Percentiles rank a stretch among this genome's conserved stretches.
Evolutionary conservation across 2,888 invertebrate genomes (phyloP).

Genomic region (Diloba caeruleocephala): DNA sequence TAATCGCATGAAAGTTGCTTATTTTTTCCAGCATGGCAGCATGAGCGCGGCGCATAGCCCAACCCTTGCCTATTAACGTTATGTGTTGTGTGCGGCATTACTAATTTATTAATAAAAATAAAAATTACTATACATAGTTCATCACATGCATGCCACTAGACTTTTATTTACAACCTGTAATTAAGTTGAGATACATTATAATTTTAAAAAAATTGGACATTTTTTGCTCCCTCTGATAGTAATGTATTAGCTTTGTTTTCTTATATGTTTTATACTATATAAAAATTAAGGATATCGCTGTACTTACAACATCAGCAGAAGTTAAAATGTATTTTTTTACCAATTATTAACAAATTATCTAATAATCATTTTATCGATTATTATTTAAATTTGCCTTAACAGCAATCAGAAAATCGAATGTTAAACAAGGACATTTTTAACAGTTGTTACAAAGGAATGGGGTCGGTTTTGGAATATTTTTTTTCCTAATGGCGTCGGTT

Average conservation of each 20-base stretch:
- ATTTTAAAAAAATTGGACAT: no score
- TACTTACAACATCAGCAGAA: no score
- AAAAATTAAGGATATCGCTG: no score
- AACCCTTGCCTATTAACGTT: slow-evolving; percentile 69
- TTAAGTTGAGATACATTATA: neutral
- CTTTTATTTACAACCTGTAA: slow-evolving; percentile 40
- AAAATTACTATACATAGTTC: no score
- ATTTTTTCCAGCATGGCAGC: slow-evolving; percentile 85
- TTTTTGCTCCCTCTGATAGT: no score
- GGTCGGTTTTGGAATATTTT: slow-evolving; percentile 15
- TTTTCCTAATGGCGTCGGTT: slow-evolving; percentile 40
- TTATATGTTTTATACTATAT: no score
- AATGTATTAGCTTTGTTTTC: no score
- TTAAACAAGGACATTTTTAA: neutral
- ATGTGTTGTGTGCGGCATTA: slow-evolving; percentile 67
- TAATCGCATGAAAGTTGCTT: slow-evolving; percentile 71
- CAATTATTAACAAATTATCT: no score
- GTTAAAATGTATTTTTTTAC: no score
- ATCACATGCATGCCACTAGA: slow-evolving; percentile 55
- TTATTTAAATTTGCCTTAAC: no score
- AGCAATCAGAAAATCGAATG: no score
- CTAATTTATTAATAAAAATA: slow-evolving; percentile 60
- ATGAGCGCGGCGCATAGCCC: slow-evolving; percentile 78
- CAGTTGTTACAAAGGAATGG: slow-evolving; percentile 17
- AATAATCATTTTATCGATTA: no score